phyloP scores from a whole-genome alignment of 2,797 vertebrate species.

The Mareca strepera region DNA sequence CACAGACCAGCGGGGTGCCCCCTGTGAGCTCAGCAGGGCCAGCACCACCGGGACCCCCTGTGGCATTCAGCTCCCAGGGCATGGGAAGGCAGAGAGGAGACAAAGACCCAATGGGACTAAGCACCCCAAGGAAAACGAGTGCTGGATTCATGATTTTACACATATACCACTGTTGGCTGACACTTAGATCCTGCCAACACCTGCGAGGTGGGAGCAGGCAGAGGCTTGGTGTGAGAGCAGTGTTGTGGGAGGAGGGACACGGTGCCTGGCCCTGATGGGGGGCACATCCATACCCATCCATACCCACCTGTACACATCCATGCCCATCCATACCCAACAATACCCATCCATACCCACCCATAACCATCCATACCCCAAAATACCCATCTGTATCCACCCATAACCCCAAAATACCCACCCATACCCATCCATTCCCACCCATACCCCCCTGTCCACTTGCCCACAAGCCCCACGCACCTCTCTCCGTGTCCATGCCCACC shows the following conservation, averaged over 20 bases:
- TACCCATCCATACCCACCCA: background rate
- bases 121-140: background rate
- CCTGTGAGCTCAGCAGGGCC: background rate
- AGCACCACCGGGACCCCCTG: rapidly evolving
- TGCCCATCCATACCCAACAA: background rate
- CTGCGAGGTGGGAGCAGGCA: background rate
- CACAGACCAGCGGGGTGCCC: background rate
- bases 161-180: rapidly evolving
- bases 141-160: too few species aligned
- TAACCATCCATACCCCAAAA: too few species aligned
- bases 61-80: background rate
- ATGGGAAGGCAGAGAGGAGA: background rate
- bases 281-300: too few species aligned
- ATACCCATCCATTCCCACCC: too few species aligned
- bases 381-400: background rate
- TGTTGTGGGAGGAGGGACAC: background rate
- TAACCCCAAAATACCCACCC: too few species aligned
- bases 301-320: too few species aligned
- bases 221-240: background rate
- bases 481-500: background rate
- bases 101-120: rapidly evolving
- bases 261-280: background rate
- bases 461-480: background rate
- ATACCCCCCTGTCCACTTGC: too few species aligned
- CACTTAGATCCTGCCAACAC: background rate